Base-by-base conservation (phyloP, 2,888 invertebrate species). In the Cantharis lateralis region DNA sequence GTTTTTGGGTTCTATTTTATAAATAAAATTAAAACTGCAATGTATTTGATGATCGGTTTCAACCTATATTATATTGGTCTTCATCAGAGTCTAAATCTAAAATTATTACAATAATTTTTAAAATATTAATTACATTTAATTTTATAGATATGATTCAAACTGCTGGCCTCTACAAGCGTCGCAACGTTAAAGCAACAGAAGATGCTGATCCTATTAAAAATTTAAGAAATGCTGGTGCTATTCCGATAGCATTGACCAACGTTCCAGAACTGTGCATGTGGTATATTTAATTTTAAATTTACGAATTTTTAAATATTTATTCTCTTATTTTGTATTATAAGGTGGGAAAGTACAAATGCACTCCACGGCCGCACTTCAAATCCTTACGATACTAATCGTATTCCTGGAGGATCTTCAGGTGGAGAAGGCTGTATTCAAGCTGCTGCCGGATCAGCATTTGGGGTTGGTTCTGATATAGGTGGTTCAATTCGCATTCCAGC, bases 401-500 rank as follows among this genome's bases (percentile, higher is more conserved):
- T 94, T 77, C 96, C 96, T 1, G 98, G 98, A 0, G 98, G 98
- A 11, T 98, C 98, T 1, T 97, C 97, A 3, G 98, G 98, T 61
- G 96, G 96, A 15, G 96, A 96, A 88, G 96, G 95, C 15, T 93
- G 93, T 80, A 88, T 92, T 10, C 91, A 91, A 85, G 94, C 93
- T 0, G 93, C 95, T 1, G 96, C 94, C 20, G 96, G 94, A n/a
- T 95, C 96, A 24, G 92, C 96, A 9, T 93, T 97, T 83, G 97
- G 98, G 18, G 90, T 98, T 75, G 98, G 97, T 20, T 97, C 97
- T 0, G 98, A 98, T 86, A 97, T 98, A 80, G 98, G 98, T 1
- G 98, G 98, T 15, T 97, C 97, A 13, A 98, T 98, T 82, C 93
- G 98, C 16, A 97, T 98, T 93, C 98, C 98, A 0, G 91, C 95